Base-by-base conservation (phyloP, 2,888 invertebrate species). In the Leptinotarsa haldemani region DNA sequence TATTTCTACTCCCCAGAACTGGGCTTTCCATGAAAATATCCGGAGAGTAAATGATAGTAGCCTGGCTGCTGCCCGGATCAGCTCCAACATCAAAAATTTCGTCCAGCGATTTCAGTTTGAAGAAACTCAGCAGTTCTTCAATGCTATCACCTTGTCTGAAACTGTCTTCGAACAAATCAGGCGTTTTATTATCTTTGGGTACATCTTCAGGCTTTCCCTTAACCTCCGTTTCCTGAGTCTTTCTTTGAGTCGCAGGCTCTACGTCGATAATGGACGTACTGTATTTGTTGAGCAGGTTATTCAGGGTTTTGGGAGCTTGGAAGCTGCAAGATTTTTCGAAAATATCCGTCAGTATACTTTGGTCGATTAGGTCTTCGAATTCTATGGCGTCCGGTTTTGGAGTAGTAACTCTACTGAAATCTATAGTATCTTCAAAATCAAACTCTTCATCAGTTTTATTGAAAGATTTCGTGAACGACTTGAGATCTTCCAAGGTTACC, bases 401-500 rank as follows among this genome's bases (percentile, higher is more conserved):
- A 30, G 68, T 68, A n/a, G 15, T 56, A 3, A 68, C 46, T 30
- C 20, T 46, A 18, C 22, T 46, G 56, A 74, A 75, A 67, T 71
- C 63, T 13, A 74, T 52, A 20, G 71, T 74, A 13, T 73, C 74
- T 30, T 77, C 74, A 40, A 75, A 75, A 18, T 63, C 25, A 48
- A 71, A 52, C 58, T 74, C 7, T 40, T 40, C 40, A 9, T 40
- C 40, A n/a, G 9, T 48, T 74, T 79, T 77, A 67, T 74, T 78
- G 56, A 83, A 74, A 15, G 78, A 72, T 40, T 81, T 78, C 9
- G 76, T 71, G 77, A 82, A 84, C 5, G 69, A 53, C 64, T 80
- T 78, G 20, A 85, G 79, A 79, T 83, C 82, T 30, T 82, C 74
- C 20, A 74, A 64, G 15, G 83, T 82, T 40, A 87, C 74, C 40